Evolutionary conservation across 2,888 invertebrate genomes (phyloP), one percentile per base, ranked within the genome.

Genomic region (Julus scandinavius): DNA sequence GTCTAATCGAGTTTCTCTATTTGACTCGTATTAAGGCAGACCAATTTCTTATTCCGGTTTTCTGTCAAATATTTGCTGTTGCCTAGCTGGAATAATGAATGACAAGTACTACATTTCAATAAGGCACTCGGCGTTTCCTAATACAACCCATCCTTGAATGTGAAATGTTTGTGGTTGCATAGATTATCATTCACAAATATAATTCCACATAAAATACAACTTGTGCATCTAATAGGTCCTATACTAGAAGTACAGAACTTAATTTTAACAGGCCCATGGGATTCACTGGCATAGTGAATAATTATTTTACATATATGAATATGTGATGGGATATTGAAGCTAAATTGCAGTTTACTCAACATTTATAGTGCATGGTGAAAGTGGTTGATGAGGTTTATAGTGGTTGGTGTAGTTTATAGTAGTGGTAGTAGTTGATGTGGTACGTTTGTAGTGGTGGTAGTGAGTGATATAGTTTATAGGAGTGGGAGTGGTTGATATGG

Each of bases 41-140:
- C 72, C 63, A 72, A 72, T 72, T 72, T 72, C 72, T 72, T 72
- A 72, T 72, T 72, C 72, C 72, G 29, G 72, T 72, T 72, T 72
- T 72, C 29, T 72, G 72, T 72, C 72, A 72, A 72, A 72, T 72
- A 72, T 72, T 72, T 72, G 72, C 72, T 3, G 72, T 29, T 29
- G 72, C 72, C 72, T n/a, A n/a, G 29, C 72, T 72, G 72, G 72
- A 72, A 72, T 72, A 72, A 72, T 72, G 72, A 72, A 72, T 72
- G 72, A 72, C 72, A 72, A 72, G 72, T 72, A 72, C 72, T 11
- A 11, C 20, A n/a, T 72, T 72, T 72, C 72, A 29, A 72, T 72
- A 72, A 11, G 72, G 11, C 72, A 29, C 72, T 72, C 72, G 11
- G 29, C 29, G 72, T n/a, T 50, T 4, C 29, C 72, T 72, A 2